Evolutionary conservation across 2,797 vertebrate genomes (phyloP).

Genomic region (Fringilla coelebs): DNA sequence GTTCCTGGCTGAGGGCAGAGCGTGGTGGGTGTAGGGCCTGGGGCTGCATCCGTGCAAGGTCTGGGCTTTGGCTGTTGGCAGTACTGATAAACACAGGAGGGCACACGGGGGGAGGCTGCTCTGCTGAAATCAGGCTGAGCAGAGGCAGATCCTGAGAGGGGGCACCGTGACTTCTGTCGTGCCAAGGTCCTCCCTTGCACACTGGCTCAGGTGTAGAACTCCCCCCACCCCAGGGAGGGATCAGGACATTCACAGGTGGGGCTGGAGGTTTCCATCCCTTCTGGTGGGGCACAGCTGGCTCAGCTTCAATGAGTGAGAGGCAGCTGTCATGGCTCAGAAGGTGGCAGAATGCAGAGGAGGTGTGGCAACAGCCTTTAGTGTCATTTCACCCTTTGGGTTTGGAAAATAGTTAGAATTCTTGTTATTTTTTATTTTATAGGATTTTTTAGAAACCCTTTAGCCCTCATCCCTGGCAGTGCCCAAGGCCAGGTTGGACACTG

Average conservation of each 20-base stretch:
- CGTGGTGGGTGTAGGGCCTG: not conserved
- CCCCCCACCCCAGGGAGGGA: rapidly evolving
- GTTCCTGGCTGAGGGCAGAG: not conserved
- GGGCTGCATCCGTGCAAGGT: not conserved
- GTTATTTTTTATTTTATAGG: not conserved
- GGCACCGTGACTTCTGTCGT: not conserved
- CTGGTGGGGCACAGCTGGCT: not conserved
- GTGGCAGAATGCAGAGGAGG: not conserved
- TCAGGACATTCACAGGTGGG: not conserved
- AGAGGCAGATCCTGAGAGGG: rapidly evolving
- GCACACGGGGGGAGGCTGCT: not conserved
- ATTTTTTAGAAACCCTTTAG: not conserved
- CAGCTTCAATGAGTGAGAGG: not conserved
- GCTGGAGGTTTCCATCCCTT: not conserved
- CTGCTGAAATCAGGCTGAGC: not conserved
- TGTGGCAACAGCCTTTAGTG: not conserved
- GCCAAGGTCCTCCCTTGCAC: not conserved
- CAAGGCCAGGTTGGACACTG: rapidly evolving
- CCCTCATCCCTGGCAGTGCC: too few species aligned
- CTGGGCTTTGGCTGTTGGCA: rapidly evolving
- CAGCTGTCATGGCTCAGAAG: not conserved
- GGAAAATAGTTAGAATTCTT: too few species aligned
- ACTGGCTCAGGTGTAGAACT: not conserved
- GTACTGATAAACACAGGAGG: rapidly evolving
- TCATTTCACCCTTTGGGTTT: too few species aligned